A percentile compares a stretch with the other conserved stretches of the same genome.
Evolutionary conservation across 1,140 invertebrate species (phyloP).

Genomic region (Macrosteles quadrilineatus): DNA sequence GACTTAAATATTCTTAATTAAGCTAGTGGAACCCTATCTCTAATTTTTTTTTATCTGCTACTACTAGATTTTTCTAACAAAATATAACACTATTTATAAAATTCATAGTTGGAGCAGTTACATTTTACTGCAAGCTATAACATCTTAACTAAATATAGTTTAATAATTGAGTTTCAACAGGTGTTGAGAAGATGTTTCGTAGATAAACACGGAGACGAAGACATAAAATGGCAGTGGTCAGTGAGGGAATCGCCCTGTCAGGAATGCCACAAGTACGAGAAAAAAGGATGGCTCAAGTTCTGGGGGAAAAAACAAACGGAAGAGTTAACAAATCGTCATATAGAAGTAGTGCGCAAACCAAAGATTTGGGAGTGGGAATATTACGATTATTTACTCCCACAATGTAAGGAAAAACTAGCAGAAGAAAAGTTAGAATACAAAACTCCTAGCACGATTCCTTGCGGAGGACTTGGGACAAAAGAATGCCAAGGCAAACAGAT

Average conservation of each 20-base stretch:
- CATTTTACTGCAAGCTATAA: no score
- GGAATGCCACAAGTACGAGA: background rate
- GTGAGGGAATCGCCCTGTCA: background rate
- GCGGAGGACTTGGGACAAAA: background rate
- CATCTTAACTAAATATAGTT: no score
- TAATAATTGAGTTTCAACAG: no score
- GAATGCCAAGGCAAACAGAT: background rate
- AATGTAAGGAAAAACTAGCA: background rate
- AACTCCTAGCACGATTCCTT: no score
- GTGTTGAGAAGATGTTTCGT: background rate
- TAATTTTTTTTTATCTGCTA: no score
- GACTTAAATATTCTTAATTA: no score
- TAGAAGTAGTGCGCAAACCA: background rate
- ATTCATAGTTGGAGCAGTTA: no score
- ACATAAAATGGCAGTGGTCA: conserved; percentile 15
- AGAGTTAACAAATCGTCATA: background rate
- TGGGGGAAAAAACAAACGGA: background rate
- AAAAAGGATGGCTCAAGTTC: background rate
- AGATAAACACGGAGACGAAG: background rate
- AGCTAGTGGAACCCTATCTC: no score
- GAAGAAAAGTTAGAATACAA: background rate
- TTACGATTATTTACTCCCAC: conserved; percentile 5
- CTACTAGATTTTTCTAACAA: no score
- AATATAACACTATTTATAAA: no score
- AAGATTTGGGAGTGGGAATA: conserved; percentile 6